Evolutionary conservation across 2,888 invertebrate genomes (phyloP).

Genomic region (Drosophila neonasuta): DNA sequence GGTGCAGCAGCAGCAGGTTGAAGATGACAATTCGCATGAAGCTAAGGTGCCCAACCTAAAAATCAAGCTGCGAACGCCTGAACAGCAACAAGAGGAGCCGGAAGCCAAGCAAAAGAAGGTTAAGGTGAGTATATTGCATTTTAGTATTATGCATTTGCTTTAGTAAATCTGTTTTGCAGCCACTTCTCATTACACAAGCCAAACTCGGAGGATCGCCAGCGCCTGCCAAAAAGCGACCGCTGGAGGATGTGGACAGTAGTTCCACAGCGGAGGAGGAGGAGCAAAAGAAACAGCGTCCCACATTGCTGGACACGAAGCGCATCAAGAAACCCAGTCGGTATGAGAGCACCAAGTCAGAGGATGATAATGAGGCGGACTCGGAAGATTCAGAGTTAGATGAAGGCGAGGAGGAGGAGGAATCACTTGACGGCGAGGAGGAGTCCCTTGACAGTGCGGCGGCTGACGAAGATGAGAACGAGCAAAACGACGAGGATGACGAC

Average conservation of each 20-base stretch:
- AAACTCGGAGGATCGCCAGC: conserved; percentile 64
- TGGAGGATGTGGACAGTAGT: conserved; percentile 65
- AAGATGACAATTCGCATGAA: conserved; percentile 84
- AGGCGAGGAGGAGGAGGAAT: conserved; percentile 67
- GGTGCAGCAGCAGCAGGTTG: conserved; percentile 83
- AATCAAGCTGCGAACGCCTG: conserved; percentile 75
- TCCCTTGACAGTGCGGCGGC: conserved; percentile 79
- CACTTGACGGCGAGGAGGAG: conserved; percentile 70
- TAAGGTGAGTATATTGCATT: conserved; percentile 64
- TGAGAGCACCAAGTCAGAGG: conserved; percentile 76
- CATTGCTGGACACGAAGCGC: conserved; percentile 78
- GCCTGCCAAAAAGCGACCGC: conserved; percentile 68
- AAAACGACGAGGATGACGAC: conserved; percentile 65
- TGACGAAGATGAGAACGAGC: conserved; percentile 74
- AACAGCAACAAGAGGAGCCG: conserved; percentile 39
- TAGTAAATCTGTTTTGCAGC: conserved; percentile 56
- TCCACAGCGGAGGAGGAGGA: conserved; percentile 58
- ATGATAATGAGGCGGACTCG: conserved; percentile 69
- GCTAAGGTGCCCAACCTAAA: conserved; percentile 79
- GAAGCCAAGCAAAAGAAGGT: conserved; percentile 67
- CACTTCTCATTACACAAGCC: conserved; percentile 77
- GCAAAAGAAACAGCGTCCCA: conserved; percentile 76
- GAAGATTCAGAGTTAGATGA: conserved; percentile 66
- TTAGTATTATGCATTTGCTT: background rate
- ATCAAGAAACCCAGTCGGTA: conserved; percentile 79